These are phyloP conservation scores for Theonella swinhoei DNA, from an alignment of 37 sponge, comb jelly and placozoan species.

Conservation along the genomic window DNA sequence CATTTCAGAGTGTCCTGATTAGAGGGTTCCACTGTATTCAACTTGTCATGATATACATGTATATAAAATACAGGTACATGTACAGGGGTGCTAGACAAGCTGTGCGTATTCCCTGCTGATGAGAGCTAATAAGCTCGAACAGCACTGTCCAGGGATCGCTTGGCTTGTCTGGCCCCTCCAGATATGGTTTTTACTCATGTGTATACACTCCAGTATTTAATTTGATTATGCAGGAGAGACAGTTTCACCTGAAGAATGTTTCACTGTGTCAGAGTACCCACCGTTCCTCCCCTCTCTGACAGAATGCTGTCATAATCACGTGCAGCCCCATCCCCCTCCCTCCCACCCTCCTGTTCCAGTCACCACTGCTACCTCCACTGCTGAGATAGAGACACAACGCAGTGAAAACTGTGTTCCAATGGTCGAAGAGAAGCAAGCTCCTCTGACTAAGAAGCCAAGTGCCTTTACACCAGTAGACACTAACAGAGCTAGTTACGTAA, in stretches of 20 bases:
- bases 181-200: too few species aligned
- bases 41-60: too few species aligned
- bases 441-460: neutral
- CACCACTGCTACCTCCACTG: conserved; percentile 7
- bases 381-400: neutral
- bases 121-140: too few species aligned
- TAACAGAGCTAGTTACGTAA: conserved; percentile 9
- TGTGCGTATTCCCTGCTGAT: too few species aligned
- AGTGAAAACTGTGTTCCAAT: neutral
- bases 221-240: conserved; percentile 43
- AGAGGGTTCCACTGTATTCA: too few species aligned
- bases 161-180: too few species aligned
- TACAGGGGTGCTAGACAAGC: too few species aligned
- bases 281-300: conserved; percentile 39
- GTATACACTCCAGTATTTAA: too few species aligned
- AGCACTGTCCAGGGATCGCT: too few species aligned
- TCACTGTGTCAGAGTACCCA: conserved; percentile 64
- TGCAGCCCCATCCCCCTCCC: neutral
- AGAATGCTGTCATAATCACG: neutral
- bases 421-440: neutral
- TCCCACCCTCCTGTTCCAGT: neutral
- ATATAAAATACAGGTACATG: too few species aligned
- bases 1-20: too few species aligned
- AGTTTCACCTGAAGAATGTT: conserved; percentile 59
- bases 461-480: neutral